These are phyloP conservation scores for Polyommatus iphigenia DNA, from an alignment of 2,888 invertebrate species.

Conservation along the genomic window DNA sequence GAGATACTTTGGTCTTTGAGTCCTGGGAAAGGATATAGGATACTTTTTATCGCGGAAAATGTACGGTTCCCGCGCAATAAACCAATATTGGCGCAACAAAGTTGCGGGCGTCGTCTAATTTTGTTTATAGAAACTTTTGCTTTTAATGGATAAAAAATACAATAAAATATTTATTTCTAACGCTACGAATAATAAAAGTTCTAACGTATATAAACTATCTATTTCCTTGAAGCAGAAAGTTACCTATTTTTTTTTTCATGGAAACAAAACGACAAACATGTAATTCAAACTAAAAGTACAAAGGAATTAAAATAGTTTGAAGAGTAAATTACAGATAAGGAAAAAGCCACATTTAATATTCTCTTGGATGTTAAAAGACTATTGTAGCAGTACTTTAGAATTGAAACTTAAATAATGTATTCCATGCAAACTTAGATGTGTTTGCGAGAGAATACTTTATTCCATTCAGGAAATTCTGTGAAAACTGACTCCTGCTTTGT, in stretches of 20 bases:
- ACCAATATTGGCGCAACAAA: no score
- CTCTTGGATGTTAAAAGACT: conserved; percentile 26
- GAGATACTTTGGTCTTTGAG: no score
- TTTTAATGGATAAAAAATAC: no score
- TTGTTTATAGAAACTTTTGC: no score
- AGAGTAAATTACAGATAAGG: conserved; percentile 19
- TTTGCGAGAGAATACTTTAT: conserved; percentile 18
- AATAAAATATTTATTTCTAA: no score
- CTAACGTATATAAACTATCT: no score
- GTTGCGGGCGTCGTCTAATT: no score
- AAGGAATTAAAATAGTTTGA: not conserved
- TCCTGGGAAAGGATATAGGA: no score
- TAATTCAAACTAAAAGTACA: not conserved
- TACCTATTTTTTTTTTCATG: not conserved
- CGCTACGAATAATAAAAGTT: no score
- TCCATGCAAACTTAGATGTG: conserved; percentile 21
- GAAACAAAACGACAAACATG: not conserved
- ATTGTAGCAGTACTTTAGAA: conserved; percentile 27
- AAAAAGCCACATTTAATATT: conserved; percentile 21
- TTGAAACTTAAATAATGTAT: conserved; percentile 29
- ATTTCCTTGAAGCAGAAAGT: not conserved
- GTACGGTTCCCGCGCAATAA: no score
- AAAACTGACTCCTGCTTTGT: not conserved
- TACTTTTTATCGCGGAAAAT: no score
- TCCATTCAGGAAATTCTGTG: conserved; percentile 2